Conservation (phyloP, 2,113 vertebrate species). For the Dascyllus trimaculatus region DNA sequence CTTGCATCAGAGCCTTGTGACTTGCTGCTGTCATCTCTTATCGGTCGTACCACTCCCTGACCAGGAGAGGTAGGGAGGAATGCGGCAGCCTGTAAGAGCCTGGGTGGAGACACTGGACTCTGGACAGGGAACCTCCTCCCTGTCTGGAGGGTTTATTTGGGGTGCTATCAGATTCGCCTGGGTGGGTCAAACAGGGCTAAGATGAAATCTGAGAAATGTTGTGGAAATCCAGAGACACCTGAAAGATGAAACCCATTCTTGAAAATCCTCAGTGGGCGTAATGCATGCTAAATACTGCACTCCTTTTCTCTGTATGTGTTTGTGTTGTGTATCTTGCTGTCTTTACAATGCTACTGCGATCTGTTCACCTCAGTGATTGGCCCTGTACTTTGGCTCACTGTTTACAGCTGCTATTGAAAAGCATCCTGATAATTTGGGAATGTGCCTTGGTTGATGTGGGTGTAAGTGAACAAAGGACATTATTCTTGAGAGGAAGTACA, state of each 20-base stretch:
- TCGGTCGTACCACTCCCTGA: constrained; percentile 29
- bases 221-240: constrained; percentile 48
- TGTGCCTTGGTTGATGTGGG: constrained; percentile 18
- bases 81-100: constrained; percentile 13
- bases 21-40: neutral
- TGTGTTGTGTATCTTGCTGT: constrained; percentile 17
- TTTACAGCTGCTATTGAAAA: constrained; percentile 1
- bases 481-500: constrained; percentile 39
- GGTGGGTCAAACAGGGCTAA: constrained; percentile 44
- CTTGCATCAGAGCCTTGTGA: constrained; percentile 1
- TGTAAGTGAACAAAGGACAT: constrained; percentile 43
- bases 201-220: constrained; percentile 66
- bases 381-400: neutral
- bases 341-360: neutral
- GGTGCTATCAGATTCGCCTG: constrained; percentile 34
- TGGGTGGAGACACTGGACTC: constrained; percentile 13
- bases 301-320: constrained; percentile 3
- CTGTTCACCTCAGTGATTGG: neutral
- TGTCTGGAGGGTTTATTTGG: constrained; percentile 54
- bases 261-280: constrained; percentile 32
- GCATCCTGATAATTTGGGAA: constrained; percentile 22
- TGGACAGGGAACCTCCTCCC: constrained; percentile 22
- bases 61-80: constrained; percentile 23
- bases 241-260: constrained; percentile 73
- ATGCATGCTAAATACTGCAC: constrained; percentile 26